These are phyloP conservation scores for Beaufortia kweichowensis DNA, from an alignment of 2,113 vertebrate genomes.

Conservation along the genomic window DNA sequence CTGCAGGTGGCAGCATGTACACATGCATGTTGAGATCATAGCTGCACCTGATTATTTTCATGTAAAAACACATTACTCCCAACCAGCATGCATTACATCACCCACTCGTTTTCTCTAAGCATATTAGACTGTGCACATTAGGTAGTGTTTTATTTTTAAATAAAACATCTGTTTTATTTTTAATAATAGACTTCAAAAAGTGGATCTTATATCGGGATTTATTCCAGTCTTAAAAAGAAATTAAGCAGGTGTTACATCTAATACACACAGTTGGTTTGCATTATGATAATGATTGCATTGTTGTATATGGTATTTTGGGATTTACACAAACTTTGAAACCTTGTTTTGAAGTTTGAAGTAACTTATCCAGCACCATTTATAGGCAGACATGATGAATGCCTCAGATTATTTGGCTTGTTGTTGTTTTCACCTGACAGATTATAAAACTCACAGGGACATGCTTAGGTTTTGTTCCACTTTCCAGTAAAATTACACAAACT, in stretches of 20 bases:
- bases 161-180: no score
- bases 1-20: slow-evolving; percentile 37
- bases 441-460: no score
- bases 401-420: no score
- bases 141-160: neutral
- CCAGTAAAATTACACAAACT: no score
- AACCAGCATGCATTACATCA: neutral
- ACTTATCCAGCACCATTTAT: no score
- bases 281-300: neutral
- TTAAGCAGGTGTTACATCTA: neutral
- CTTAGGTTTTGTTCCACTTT: no score
- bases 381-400: no score
- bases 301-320: neutral
- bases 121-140: neutral
- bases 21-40: neutral
- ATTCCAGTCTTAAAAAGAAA: neutral
- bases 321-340: no score
- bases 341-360: no score
- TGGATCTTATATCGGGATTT: neutral
- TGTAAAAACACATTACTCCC: neutral
- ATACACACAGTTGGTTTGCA: neutral
- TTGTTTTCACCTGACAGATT: no score
- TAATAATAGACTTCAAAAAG: neutral
- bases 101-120: neutral
- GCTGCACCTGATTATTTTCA: neutral